Conservation (phyloP, 2,113 vertebrate genomes). For the Theristicus caerulescens region DNA sequence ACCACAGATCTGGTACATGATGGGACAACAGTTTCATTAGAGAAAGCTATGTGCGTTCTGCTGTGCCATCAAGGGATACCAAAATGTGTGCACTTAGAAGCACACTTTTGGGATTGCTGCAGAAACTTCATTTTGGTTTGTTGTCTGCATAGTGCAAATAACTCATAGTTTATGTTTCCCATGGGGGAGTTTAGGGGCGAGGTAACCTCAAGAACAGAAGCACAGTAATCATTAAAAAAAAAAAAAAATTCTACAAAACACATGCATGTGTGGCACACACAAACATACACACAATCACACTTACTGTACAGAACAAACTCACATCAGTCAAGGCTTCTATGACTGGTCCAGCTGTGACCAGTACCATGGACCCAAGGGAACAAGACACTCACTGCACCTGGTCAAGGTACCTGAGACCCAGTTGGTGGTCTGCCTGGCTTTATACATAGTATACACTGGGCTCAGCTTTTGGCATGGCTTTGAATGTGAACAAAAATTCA, state of each 20-base stretch:
- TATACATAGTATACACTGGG: not conserved
- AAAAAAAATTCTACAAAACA: not conserved
- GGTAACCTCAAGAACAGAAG: not conserved
- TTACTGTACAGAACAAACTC: not conserved
- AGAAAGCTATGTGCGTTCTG: accelerated
- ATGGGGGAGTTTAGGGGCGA: not conserved
- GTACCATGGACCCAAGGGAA: not conserved
- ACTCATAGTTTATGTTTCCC: not conserved
- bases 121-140: not conserved
- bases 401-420: not conserved
- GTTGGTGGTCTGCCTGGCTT: not conserved
- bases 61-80: not conserved
- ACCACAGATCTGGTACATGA: accelerated
- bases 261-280: not conserved
- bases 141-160: not conserved
- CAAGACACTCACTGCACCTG: accelerated
- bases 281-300: not conserved
- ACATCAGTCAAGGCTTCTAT: not conserved
- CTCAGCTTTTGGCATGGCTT: not conserved
- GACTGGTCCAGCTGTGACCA: not conserved
- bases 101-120: not conserved
- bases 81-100: not conserved
- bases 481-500: not conserved
- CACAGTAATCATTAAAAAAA: not conserved
- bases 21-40: not conserved